phyloP scores from a whole-genome alignment of 2,797 vertebrate genomes.

The Acipenser ruthenus region DNA sequence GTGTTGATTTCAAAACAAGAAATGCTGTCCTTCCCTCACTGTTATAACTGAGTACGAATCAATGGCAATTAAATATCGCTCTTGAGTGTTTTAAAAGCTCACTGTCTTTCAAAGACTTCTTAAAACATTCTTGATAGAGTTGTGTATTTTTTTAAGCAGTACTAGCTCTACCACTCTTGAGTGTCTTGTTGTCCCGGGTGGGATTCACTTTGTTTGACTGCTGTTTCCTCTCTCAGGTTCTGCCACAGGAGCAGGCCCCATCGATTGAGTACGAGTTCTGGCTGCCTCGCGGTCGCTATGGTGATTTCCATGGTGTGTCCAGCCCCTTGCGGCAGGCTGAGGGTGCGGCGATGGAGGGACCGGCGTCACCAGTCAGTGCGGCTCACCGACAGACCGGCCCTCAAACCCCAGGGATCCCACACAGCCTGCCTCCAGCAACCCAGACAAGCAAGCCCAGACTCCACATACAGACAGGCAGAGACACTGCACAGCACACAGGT shows the following conservation, averaged over 20 bases:
- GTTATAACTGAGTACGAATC: too few species aligned
- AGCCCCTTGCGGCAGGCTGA: slow-evolving; percentile 44
- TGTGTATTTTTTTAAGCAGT: neutral
- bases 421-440: rapidly evolving
- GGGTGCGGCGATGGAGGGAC: slow-evolving; percentile 25
- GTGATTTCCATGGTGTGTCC: slow-evolving; percentile 15
- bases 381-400: neutral
- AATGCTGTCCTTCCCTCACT: too few species aligned
- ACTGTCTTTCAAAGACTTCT: too few species aligned
- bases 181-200: too few species aligned
- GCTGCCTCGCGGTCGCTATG: slow-evolving; percentile 41
- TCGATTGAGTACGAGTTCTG: slow-evolving; percentile 64
- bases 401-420: neutral
- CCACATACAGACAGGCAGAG: too few species aligned
- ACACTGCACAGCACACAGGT: too few species aligned
- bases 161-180: neutral
- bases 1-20: too few species aligned
- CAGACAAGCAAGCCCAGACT: neutral
- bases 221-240: slow-evolving; percentile 30
- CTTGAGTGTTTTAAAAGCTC: neutral
- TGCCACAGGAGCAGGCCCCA: slow-evolving; percentile 54
- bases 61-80: too few species aligned
- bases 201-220: too few species aligned
- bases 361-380: neutral
- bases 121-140: too few species aligned